Base-by-base conservation (phyloP, 2,113 vertebrate species). In the Theristicus caerulescens region DNA sequence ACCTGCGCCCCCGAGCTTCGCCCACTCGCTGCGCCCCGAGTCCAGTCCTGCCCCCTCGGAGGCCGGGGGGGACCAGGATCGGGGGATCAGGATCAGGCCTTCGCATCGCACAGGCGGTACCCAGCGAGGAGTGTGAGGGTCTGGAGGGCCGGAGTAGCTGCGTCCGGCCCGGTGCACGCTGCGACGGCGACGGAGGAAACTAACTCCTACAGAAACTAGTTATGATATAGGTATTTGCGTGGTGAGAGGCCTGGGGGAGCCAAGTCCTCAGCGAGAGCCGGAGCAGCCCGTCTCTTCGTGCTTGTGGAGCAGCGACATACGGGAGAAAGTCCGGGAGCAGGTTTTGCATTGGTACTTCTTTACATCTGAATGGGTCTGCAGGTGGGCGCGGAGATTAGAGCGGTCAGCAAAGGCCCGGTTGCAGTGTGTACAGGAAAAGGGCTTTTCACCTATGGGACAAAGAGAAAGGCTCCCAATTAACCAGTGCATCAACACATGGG, bases 251-350 rank as follows among this genome's bases (percentile, higher is more conserved):
- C 66, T 10, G 9, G 78, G 93, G 47, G 46, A 54, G 74, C 7
- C 0, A 67, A 86, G 61, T 86, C 94, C 88, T 91, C 98, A 99
- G 58, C 98, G 98, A 46, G 98, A 97, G 4, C 98, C 98, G 0
- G 98, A 98, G 96, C 99, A 99, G 96, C 99, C 99, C 0, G 99
- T 99, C 91, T 99, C 98, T 8, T 98, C 98, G 71, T 99, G 99
- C 94, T 99, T 99, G 98, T 99, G 99, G 59, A 99, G 99, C 95
- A 99, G 98, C 17, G 99, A 99, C 99, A 99, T 99, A 72, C 99
- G 99, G 90, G 99, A 99, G 98, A 99, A 99, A 98, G 99, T 99
- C 88, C 99, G 98, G 17, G 99, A 98, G 86, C 99, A 99, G 57
- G 98, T 98, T 96, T 98, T 97, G 66, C 99, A 99, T 96, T 99